A percentile compares a stretch with the other conserved stretches of the same genome.
These are phyloP conservation scores for Ophraella communa DNA, from an alignment of 2,888 invertebrate species.

Conservation along the genomic window DNA sequence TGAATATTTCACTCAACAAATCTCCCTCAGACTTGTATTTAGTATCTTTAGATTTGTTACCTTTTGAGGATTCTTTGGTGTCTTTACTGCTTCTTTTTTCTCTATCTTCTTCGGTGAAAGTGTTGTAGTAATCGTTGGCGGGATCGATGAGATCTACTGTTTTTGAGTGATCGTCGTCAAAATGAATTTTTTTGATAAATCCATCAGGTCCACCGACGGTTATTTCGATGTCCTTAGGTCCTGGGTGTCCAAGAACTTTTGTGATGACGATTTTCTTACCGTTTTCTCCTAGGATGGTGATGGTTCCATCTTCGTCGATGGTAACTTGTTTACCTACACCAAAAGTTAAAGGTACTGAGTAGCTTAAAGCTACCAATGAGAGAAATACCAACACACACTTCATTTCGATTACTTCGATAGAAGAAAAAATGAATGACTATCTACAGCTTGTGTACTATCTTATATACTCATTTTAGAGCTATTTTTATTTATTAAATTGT, in stretches of 20 bases:
- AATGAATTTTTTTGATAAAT: slow-evolving; percentile 37
- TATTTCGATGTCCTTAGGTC: slow-evolving; percentile 40
- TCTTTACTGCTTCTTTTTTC: slow-evolving; percentile 29
- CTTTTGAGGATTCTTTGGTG: background rate
- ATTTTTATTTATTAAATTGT: background rate
- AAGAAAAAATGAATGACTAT: too few species aligned
- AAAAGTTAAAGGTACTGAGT: slow-evolving; percentile 22
- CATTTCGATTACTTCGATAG: slow-evolving; percentile 28
- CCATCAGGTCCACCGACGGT: slow-evolving; percentile 37
- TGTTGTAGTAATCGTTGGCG: background rate
- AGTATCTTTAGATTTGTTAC: background rate
- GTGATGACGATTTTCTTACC: slow-evolving; percentile 40
- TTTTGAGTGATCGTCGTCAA: slow-evolving; percentile 34
- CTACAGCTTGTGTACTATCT: background rate
- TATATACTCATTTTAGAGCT: background rate
- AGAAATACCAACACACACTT: slow-evolving; percentile 37
- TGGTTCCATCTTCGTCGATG: slow-evolving; percentile 43
- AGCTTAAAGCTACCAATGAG: slow-evolving; percentile 31
- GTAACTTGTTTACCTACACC: slow-evolving; percentile 29
- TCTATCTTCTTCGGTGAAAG: slow-evolving; percentile 18
- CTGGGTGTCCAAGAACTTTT: slow-evolving; percentile 33
- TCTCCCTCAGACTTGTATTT: slow-evolving; percentile 36
- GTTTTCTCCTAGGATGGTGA: slow-evolving; percentile 34
- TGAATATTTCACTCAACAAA: slow-evolving; percentile 36
- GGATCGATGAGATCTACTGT: slow-evolving; percentile 14